These are phyloP conservation scores for Willowsia nigromaculata DNA, from an alignment of 2,888 invertebrate species.

Conservation along the genomic window DNA sequence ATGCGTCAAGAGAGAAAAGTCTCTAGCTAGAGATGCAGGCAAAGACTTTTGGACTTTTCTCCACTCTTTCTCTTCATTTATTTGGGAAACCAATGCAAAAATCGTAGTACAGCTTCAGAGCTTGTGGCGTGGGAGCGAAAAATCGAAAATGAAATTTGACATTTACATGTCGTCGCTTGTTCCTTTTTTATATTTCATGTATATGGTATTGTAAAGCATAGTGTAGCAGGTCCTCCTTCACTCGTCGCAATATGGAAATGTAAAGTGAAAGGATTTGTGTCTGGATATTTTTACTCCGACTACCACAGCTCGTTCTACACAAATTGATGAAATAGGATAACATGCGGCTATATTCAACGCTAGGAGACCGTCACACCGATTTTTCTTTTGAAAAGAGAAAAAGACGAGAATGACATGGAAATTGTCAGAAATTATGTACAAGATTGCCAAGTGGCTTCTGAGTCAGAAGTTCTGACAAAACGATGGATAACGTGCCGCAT, in stretches of 20 bases:
- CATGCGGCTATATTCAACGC: too few species aligned
- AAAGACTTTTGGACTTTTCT: not conserved
- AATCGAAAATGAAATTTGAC: slow-evolving; percentile 15
- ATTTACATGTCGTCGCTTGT: not conserved
- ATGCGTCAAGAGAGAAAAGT: slow-evolving; percentile 3
- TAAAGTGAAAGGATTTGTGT: not conserved
- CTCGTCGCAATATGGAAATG: not conserved
- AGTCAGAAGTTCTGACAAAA: not conserved
- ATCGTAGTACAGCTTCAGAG: too few species aligned
- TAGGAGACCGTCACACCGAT: not conserved
- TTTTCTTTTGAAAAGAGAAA: not conserved
- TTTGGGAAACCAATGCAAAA: not conserved
- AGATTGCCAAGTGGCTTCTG: not conserved
- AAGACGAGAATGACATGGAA: not conserved
- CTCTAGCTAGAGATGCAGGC: not conserved
- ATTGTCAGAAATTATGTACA: not conserved
- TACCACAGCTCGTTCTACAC: not conserved
- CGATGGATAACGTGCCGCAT: not conserved
- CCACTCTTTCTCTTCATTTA: not conserved
- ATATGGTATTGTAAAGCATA: not conserved
- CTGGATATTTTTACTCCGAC: not conserved
- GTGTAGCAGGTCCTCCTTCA: not conserved
- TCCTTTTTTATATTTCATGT: not conserved
- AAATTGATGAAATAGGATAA: slow-evolving; percentile 16
- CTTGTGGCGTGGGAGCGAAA: slow-evolving; percentile 17